These are phyloP conservation scores for Urophycis tenuis DNA, from an alignment of 2,797 vertebrate species.

Conservation along the genomic window DNA sequence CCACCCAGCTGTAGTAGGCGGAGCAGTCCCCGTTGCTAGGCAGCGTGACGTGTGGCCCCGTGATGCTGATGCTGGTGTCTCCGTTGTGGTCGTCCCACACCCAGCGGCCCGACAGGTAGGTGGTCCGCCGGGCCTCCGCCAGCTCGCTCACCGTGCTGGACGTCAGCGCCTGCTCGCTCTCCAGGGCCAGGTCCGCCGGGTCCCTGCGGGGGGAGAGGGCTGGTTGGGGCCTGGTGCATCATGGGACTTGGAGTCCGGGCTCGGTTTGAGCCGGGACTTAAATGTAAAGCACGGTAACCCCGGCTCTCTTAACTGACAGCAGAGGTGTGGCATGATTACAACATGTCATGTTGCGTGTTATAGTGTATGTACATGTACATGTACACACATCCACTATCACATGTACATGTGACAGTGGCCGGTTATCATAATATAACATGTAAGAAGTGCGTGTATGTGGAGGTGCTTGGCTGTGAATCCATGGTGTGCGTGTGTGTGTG, in stretches of 20 bases:
- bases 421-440: too few relatives aligned
- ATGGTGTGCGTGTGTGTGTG: too few relatives aligned
- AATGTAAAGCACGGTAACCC: neutral
- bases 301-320: neutral
- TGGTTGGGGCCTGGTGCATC: neutral
- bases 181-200: conserved; percentile 77
- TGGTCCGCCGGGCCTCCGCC: conserved; percentile 89
- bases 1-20: conserved; percentile 91
- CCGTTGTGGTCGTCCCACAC: conserved; percentile 96
- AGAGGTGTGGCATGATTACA: too few relatives aligned
- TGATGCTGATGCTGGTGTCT: conserved; percentile 94
- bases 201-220: conserved; percentile 66
- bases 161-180: conserved; percentile 83
- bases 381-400: too few relatives aligned
- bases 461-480: too few relatives aligned
- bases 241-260: neutral
- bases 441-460: too few relatives aligned
- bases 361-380: too few relatives aligned
- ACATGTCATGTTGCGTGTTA: too few relatives aligned
- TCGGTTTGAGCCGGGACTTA: neutral
- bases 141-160: conserved; percentile 96
- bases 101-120: conserved; percentile 94
- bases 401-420: too few relatives aligned
- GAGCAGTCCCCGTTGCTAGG: conserved; percentile 96
- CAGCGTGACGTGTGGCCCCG: conserved; percentile 82